These are phyloP conservation scores for Campylorhamphus procurvoides DNA, from an alignment of 2,113 vertebrate species.

Conservation along the genomic window DNA sequence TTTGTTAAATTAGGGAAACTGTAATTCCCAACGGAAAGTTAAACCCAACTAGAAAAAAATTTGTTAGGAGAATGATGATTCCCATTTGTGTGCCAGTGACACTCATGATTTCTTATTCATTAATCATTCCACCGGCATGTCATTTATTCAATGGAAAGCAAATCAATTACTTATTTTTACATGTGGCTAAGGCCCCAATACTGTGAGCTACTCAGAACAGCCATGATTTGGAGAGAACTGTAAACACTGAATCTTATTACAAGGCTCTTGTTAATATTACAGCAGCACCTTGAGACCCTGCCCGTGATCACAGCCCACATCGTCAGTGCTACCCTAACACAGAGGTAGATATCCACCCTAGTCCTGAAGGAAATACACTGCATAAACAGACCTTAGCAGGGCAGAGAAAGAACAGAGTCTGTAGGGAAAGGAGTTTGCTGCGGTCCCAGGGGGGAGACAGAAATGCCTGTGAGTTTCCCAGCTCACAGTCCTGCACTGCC, in stretches of 20 bases:
- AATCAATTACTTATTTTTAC: conserved; percentile 40
- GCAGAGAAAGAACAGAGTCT: not conserved
- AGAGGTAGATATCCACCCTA: not conserved
- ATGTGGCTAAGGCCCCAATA: not conserved
- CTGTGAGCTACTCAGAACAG: not conserved
- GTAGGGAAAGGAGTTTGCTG: not conserved
- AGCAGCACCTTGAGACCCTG: not conserved
- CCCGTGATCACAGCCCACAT: not conserved
- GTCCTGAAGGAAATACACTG: not conserved
- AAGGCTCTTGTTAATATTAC: not conserved
- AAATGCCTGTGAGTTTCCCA: fast-evolving
- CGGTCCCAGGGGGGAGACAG: not conserved
- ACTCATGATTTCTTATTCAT: conserved; percentile 25
- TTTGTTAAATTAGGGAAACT: conserved; percentile 64
- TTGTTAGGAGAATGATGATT: conserved; percentile 26
- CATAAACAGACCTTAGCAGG: not conserved
- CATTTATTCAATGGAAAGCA: conserved; percentile 43
- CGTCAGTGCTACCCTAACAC: not conserved
- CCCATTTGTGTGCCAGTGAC: not conserved
- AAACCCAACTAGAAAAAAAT: conserved; percentile 48
- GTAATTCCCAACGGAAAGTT: conserved; percentile 48
- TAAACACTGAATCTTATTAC: not conserved
- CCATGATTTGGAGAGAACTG: not conserved
- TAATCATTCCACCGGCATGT: not conserved
- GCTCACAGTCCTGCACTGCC: fast-evolving